Percentiles rank a stretch among this genome's conserved stretches.
Conservation (phyloP, 1,140 invertebrate genomes). For the Lutraria rhynchaena region DNA sequence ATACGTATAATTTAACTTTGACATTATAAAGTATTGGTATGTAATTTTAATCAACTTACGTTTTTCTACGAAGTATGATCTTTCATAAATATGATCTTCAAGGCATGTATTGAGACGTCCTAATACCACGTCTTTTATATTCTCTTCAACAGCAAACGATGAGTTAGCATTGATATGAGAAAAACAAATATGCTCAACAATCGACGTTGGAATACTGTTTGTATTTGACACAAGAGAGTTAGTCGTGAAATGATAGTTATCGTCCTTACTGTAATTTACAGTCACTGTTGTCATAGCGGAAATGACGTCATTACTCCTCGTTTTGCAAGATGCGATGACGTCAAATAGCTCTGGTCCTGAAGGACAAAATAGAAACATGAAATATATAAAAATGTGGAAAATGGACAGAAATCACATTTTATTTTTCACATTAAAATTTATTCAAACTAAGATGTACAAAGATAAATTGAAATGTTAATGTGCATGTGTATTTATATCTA, state of each 20-base stretch:
- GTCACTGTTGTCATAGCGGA: neutral
- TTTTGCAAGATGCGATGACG: neutral
- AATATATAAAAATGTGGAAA: no score
- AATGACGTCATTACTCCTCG: neutral
- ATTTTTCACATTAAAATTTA: no score
- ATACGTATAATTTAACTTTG: neutral
- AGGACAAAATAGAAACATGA: no score
- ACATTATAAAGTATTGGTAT: neutral
- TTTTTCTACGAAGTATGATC: conserved; percentile 29
- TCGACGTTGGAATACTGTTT: neutral
- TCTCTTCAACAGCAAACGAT: conserved; percentile 32
- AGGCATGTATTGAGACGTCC: conserved; percentile 30
- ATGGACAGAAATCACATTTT: no score
- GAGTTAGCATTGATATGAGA: conserved; percentile 17
- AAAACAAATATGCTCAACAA: conserved; percentile 27
- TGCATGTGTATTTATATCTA: no score
- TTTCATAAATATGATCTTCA: neutral
- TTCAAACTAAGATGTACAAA: no score
- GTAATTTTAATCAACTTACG: conserved; percentile 22
- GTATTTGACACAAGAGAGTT: neutral
- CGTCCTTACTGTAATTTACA: neutral
- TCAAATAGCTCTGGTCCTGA: neutral
- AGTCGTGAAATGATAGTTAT: neutral
- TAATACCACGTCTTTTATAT: conserved; percentile 19
- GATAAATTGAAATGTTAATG: no score